Percentiles rank a stretch among this genome's conserved stretches.
These are phyloP conservation scores for Lydus trimaculatus DNA, from an alignment of 2,888 invertebrate genomes.

Conservation along the genomic window DNA sequence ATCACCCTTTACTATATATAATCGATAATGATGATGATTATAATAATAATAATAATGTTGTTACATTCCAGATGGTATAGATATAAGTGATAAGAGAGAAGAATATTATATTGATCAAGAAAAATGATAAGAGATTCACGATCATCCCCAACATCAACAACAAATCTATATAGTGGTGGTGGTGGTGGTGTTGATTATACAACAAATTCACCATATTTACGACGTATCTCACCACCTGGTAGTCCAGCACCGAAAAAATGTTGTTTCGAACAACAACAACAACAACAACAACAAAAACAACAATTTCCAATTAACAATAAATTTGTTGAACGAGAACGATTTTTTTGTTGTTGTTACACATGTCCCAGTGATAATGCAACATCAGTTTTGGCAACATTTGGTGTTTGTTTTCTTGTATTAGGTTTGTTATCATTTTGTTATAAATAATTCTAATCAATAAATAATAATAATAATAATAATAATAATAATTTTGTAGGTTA, in stretches of 20 bases:
- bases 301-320: conserved; percentile 14
- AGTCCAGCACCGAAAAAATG: conserved; percentile 56
- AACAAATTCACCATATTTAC: conserved; percentile 50
- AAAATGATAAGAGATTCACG: conserved; percentile 48
- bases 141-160: conserved; percentile 46
- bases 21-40: background rate
- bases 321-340: conserved; percentile 36
- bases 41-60: background rate
- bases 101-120: conserved; percentile 14
- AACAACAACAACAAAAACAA: conserved; percentile 29
- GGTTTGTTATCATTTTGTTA: background rate
- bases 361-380: conserved; percentile 62
- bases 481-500: conserved; percentile 65
- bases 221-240: conserved; percentile 55
- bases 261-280: conserved; percentile 53
- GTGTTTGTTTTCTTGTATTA: conserved; percentile 84
- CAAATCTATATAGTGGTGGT: conserved; percentile 42
- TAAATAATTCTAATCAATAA: no score
- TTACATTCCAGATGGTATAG: conserved; percentile 5
- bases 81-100: background rate
- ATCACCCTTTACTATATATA: no score
- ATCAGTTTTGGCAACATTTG: conserved; percentile 81
- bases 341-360: conserved; percentile 67
- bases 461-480: background rate
- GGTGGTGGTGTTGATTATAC: conserved; percentile 42